These are phyloP conservation scores for Danio jaintianensis DNA, from an alignment of 2,797 vertebrate genomes.

Conservation along the genomic window DNA sequence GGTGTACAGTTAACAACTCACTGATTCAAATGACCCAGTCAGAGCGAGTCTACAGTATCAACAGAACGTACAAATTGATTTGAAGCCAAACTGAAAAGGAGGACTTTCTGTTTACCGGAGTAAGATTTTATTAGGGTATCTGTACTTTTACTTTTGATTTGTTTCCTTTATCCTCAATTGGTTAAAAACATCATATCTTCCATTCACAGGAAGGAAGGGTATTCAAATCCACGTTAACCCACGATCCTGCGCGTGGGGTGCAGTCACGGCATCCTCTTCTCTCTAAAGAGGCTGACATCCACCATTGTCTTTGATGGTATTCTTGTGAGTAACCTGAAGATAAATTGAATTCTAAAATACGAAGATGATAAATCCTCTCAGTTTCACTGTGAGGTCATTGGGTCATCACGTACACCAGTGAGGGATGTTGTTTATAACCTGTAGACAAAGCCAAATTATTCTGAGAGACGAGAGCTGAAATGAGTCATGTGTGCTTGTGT, in stretches of 20 bases:
- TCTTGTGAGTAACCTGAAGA: conserved; percentile 39
- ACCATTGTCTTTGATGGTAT: conserved; percentile 29
- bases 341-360: conserved; percentile 34
- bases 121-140: too few species aligned
- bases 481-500: conserved; percentile 16
- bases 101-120: too few species aligned
- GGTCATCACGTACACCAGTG: background rate
- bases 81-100: too few species aligned
- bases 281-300: conserved; percentile 3
- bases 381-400: conserved; percentile 36
- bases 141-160: too few species aligned
- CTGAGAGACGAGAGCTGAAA: conserved; percentile 19
- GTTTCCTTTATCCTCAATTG: background rate
- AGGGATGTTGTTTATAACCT: conserved; percentile 38
- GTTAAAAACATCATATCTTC: background rate
- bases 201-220: background rate
- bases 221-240: background rate
- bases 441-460: conserved; percentile 34
- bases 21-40: too few species aligned
- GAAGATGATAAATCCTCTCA: conserved; percentile 18
- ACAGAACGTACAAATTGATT: too few species aligned
- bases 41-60: too few species aligned
- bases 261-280: conserved; percentile 13
- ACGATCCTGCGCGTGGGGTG: background rate
- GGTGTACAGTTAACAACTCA: too few species aligned